phyloP scores from a whole-genome alignment of 1,140 invertebrate genomes.

The Metaphire vulgaris region DNA sequence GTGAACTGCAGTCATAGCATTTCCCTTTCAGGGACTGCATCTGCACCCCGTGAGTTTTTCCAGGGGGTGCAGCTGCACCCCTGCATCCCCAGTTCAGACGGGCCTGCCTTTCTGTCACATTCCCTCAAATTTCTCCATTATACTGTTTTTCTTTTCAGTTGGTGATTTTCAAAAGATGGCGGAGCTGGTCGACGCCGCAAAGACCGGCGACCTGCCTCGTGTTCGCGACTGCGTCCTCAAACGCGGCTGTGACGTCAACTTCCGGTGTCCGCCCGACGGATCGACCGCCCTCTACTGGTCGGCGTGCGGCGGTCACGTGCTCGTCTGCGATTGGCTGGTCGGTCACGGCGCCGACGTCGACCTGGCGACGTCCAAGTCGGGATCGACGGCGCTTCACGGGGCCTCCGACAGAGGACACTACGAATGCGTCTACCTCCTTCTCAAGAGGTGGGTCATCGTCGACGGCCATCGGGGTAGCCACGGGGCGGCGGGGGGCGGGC shows the following conservation, averaged over 20 bases:
- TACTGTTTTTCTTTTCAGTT: no score
- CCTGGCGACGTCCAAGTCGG: constrained; percentile 32
- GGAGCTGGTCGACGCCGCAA: constrained; percentile 21
- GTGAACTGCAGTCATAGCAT: no score
- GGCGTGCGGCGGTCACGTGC: constrained; percentile 35
- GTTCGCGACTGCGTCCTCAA: not conserved
- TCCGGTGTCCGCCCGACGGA: constrained; percentile 14
- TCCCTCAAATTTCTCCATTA: no score
- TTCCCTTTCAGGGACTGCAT: no score
- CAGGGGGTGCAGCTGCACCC: no score
- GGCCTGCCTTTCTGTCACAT: no score
- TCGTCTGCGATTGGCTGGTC: constrained; percentile 34
- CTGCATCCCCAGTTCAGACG: no score
- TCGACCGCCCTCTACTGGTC: constrained; percentile 36
- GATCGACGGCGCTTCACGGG: constrained; percentile 40
- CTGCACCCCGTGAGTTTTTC: no score
- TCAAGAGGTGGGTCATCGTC: constrained; percentile 32
- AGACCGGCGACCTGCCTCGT: constrained; percentile 11
- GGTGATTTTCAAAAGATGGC: no score
- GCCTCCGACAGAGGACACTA: constrained; percentile 36
- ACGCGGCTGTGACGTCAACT: not conserved
- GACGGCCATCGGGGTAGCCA: no score
- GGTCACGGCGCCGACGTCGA: constrained; percentile 35
- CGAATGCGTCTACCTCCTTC: constrained; percentile 34
- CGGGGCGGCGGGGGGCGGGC: no score